Base-by-base conservation (phyloP, 35 echinoderm and acorn worm genomes). In the Ophiothrix spiculata region DNA sequence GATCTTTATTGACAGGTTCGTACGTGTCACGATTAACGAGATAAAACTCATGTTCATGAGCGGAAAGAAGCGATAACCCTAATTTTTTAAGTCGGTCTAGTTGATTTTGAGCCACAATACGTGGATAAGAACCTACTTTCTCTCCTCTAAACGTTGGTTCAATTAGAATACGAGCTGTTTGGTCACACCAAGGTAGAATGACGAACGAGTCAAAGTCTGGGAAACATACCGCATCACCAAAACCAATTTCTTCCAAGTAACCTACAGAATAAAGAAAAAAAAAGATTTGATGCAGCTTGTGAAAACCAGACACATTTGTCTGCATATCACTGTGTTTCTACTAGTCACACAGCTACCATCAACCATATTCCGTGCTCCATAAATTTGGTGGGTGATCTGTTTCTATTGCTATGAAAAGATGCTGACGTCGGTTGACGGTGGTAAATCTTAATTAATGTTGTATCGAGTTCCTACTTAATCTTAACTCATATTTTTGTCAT, bases 21-120 rank as follows among this genome's bases (percentile, higher is more conserved):
- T 77, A 81, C 6, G 84, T 75, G 21, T 90, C 60, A 19, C 80
- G 37, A 76, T 93, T 56, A 0, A 97, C 85, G 32, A 97, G 33
- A 41, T 91, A 93, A 75, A 93, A 97, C 77, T 97, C 94, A 56
- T 97, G 80, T 73, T 92, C 94, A 77, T 82, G 84, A 23, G 83
- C 83, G 4, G 92, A 91, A 14, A 90, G 46, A 0, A 97, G 35
- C 49, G 60, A 78, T 17, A 80, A 76, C 0, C 87, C 84, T 78
- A 86, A 79, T 1, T 93, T 38, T 37, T 83, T 34, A 19, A 97
- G 80, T 21, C 56, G 40, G 4, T 90, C 64, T 28, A 97, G 29
- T 63, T 97, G 94, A 33, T 76, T 34, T 28, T 64, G 56, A 0
- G 94, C 94, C 36, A 97, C 21, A 29, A 45, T 75, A 32, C 94